Conservation (phyloP, 2,797 vertebrate species). For the Florisuga fusca region DNA sequence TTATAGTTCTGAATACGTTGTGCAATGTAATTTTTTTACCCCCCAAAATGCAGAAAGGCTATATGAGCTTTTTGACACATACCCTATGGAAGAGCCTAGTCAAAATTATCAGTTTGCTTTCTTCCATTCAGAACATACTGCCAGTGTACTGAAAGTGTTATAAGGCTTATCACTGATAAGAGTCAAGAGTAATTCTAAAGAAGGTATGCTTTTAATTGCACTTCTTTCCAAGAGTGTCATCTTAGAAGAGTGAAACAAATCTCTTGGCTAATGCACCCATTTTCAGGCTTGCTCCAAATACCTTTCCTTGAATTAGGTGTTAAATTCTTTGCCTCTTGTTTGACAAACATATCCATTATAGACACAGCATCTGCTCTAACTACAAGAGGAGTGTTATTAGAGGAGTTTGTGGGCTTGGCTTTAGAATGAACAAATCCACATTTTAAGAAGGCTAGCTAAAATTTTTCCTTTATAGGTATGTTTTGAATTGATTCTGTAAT, state of each 20-base stretch:
- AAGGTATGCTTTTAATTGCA: not conserved
- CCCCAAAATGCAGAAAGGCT: not conserved
- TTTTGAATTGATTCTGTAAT: not conserved
- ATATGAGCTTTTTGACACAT: not conserved
- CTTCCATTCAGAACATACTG: rapidly evolving
- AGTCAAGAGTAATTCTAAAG: not conserved
- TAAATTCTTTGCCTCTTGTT: not conserved
- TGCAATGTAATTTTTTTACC: not conserved
- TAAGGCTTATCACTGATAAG: not conserved
- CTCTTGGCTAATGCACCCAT: not conserved
- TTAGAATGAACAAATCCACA: not conserved
- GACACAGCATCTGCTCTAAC: not conserved
- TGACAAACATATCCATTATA: not conserved
- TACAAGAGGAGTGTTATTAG: not conserved
- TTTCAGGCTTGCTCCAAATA: not conserved
- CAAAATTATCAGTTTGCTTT: not conserved
- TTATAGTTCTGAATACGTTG: not conserved
- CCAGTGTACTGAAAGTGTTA: not conserved
- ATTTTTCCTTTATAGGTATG: not conserved
- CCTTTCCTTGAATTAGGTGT: not conserved
- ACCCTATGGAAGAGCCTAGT: not conserved
- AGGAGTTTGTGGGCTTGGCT: not conserved
- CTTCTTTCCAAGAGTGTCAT: not conserved
- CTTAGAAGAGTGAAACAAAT: not conserved
- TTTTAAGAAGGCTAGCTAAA: not conserved